Base-by-base conservation (phyloP, 2,797 vertebrate species). In the Scleropages formosus region DNA sequence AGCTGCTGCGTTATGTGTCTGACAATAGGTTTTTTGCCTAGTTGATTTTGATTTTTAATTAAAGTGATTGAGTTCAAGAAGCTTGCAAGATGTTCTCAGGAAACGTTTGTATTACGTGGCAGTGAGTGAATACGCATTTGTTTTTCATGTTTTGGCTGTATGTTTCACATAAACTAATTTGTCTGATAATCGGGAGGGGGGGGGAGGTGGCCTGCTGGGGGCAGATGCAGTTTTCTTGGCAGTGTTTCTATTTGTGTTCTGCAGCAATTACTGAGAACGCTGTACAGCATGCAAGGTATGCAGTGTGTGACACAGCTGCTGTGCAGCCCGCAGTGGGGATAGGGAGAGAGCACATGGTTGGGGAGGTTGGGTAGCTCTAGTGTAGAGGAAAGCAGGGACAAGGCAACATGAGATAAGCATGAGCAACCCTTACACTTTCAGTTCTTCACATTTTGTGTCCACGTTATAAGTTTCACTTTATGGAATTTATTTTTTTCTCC, bases 181-280 rank as follows among this genome's bases (percentile, higher is more conserved):
- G 31, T 39, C 31, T 39, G 31, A 31, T 39, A n/a, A 71, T 13
- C 31, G 26, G 16, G 51, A 39, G 53, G 11, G 53, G 53, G 13
- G 53, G 24, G 3, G 72, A 63, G 72, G 62, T 63, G 10, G 71
- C 63, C 78, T 58, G 26, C 18, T 56, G 39, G 31, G 56, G 12
- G 12, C 26, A 24, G 58, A 9, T 15, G 63, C 10, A 20, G 63
- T 76, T 75, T 79, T 80, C 67, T 73, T 77, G 78, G 77, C 72
- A 78, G 65, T 77, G 75, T 70, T 80, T 80, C 84, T 87, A 85
- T 89, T 87, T 90, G 69, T 84, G 82, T 86, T 83, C 63, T 24
- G 8, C 61, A 75, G 72, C 81, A 64, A 71, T 75, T 24, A 66
- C 44, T n/a, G 39, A 78, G 77, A 79, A 72, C 76, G 46, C 64